These are phyloP conservation scores for Lonchura striata DNA, from an alignment of 2,113 vertebrate genomes.

Conservation along the genomic window DNA sequence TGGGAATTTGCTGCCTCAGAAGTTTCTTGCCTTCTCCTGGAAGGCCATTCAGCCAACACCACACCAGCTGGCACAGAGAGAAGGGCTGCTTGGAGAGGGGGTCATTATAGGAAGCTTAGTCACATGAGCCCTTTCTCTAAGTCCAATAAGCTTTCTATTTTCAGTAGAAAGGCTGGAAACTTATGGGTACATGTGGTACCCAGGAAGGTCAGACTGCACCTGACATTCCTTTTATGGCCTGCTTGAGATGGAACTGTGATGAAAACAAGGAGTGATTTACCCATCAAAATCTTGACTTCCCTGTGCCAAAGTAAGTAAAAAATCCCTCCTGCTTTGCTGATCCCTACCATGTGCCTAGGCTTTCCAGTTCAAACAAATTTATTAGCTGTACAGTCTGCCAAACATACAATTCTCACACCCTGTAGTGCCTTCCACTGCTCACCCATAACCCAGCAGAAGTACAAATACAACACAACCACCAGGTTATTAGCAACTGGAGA, in stretches of 20 bases:
- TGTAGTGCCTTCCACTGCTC: not conserved
- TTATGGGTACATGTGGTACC: not conserved
- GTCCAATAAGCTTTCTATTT: not conserved
- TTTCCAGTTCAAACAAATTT: not conserved
- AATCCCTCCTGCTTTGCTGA: not conserved
- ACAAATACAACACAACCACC: not conserved
- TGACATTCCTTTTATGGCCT: not conserved
- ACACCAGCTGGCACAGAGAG: not conserved
- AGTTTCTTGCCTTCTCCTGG: not conserved
- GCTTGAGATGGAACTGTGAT: not conserved
- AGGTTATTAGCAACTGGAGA: not conserved
- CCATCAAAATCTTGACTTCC: not conserved
- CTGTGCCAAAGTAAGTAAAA: not conserved
- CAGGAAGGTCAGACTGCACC: not conserved
- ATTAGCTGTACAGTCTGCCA: not conserved
- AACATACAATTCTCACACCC: not conserved
- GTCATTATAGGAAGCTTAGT: not conserved
- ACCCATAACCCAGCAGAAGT: not conserved
- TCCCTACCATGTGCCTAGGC: not conserved
- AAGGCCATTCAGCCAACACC: not conserved
- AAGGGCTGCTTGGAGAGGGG: not conserved
- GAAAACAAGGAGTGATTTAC: not conserved
- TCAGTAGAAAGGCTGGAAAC: not conserved
- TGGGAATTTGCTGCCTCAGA: not conserved
- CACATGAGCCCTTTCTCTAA: not conserved